Evolutionary conservation across 2,113 vertebrate species (phyloP).

Genomic region (Sander lucioperca): DNA sequence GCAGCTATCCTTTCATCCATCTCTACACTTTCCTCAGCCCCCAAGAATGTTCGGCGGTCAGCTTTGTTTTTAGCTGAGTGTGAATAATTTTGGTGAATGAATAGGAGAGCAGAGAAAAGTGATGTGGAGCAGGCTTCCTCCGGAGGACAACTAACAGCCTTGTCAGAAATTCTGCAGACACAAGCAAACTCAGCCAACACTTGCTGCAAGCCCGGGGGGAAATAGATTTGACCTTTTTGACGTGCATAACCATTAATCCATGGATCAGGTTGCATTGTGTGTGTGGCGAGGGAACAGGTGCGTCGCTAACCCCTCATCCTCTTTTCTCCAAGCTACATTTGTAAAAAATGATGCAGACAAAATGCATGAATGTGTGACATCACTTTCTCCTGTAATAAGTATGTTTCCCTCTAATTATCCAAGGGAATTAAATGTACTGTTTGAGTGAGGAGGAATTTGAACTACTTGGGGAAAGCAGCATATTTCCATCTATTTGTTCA

Average conservation of each 20-base stretch:
- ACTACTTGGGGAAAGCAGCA: neutral
- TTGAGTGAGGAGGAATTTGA: neutral
- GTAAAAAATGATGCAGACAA: neutral
- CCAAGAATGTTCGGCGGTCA: slow-evolving; percentile 3
- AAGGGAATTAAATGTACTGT: neutral
- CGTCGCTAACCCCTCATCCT: neutral
- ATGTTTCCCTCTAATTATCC: neutral
- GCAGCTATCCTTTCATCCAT: slow-evolving; percentile 54
- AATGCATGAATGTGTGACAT: neutral
- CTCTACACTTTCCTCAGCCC: slow-evolving; percentile 22
- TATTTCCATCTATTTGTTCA: neutral
- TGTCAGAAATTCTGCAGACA: slow-evolving; percentile 65
- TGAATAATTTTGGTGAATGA: slow-evolving; percentile 52
- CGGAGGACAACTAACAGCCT: slow-evolving; percentile 17
- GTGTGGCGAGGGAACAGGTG: slow-evolving; percentile 18
- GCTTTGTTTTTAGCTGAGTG: slow-evolving; percentile 61
- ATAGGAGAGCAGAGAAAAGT: neutral
- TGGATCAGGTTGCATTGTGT: slow-evolving; percentile 13
- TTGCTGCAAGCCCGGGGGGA: slow-evolving; percentile 9
- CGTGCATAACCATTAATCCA: slow-evolving; percentile 39
- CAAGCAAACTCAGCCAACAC: slow-evolving; percentile 34
- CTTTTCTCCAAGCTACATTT: neutral
- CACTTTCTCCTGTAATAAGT: neutral
- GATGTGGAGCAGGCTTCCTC: neutral
- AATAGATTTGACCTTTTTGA: slow-evolving; percentile 59